Evolutionary conservation across 1,140 invertebrate species (phyloP), one percentile per base, ranked within the genome.

Genomic region (Littorina saxatilis): DNA sequence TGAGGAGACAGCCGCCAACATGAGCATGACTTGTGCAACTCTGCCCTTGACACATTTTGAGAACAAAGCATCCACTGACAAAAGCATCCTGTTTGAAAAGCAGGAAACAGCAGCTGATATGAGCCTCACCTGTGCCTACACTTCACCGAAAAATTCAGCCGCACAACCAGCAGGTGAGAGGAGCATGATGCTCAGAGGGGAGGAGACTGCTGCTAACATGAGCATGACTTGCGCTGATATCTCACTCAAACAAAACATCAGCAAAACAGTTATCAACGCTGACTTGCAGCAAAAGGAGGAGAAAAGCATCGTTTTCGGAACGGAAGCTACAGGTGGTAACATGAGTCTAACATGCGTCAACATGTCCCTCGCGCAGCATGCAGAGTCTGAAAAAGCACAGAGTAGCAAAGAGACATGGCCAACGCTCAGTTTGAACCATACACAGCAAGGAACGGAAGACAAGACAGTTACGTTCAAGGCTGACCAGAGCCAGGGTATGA

Each of bases 281-380:
- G 15, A 58, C 55, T 23, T 58, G 55, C n/a, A 27, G 7, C n/a
- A 27, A 58, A 13, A 39, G 35, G 11, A 32, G 7, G 66, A 68
- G 66, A 68, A 68, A 68, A 68, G 66, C 35, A 23, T 39, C 39
- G 66, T 68, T 13, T 68, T 68, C 50, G 40, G 40, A 73, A 27
- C 20, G 50, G 70, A 73, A 73, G 70, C 39, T 3, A 73, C 70
- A 27, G 70, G 3, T 32, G 43, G 40, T 43, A 73, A 52, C 43
- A 73, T 73, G 40, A 73, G 43, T n/a, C 66, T 68, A 35, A 68
- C 37, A 9, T 68, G 66, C 27, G 17, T 15, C 35, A 32, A 68
- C 23, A 2, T 68, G 15, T 23, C 37, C 35, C 29, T 20, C 13
- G 35, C 35, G 17, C 23, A 68, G 66, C 29, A 35, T 32, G 3